Base-by-base conservation (phyloP, 2,113 vertebrate species). In the Microcebus griseorufus region DNA sequence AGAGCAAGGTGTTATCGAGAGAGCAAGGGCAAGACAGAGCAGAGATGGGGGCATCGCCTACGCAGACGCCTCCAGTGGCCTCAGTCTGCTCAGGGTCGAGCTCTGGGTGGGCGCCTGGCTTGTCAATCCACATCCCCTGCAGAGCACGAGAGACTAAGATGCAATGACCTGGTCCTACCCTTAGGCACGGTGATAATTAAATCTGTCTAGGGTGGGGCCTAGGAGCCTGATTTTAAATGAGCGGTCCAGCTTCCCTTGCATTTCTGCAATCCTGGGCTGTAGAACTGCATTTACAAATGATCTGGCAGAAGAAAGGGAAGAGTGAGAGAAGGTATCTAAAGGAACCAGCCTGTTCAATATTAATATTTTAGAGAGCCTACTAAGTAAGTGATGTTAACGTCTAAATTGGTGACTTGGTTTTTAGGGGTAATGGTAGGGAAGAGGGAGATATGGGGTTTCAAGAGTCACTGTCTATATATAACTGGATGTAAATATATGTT, bases 341-440 rank as follows among this genome's bases (percentile, higher is more conserved):
- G 62, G 70, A 67, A 39, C 14, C 10, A 39, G 27, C 10, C 1
- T 62, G 32, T 70, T 80, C 39, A 42, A 27, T 42, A 27, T 39
- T 73, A 73, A 18, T 84, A 18, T 73, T 70, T 42, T 60, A 75
- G 16, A 86, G 25, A 70, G 27, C 20, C 45, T 93, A 11, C 23
- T 64, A 58, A 75, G 9, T 45, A 45, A 48, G 73, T 45, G 48
- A 29, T 16, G 18, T 62, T 76, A 22, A 69, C 80, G 37, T 94
- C 39, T 53, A 37, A 84, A 48, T 55, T 79, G 69, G 53, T 70
- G 64, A 67, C 29, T 96, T 86, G 32, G n/a, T 83, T 95, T 93
- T 92, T n/a, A 79, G 25, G 55, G 65, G 22, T 58, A 5, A 69
- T 34, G 14, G 34, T 18, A 90, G 42, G 27, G 25, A n/a, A 62